These are phyloP conservation scores for Erythrocebus patas DNA, from an alignment of 2,113 vertebrate genomes.

Conservation along the genomic window DNA sequence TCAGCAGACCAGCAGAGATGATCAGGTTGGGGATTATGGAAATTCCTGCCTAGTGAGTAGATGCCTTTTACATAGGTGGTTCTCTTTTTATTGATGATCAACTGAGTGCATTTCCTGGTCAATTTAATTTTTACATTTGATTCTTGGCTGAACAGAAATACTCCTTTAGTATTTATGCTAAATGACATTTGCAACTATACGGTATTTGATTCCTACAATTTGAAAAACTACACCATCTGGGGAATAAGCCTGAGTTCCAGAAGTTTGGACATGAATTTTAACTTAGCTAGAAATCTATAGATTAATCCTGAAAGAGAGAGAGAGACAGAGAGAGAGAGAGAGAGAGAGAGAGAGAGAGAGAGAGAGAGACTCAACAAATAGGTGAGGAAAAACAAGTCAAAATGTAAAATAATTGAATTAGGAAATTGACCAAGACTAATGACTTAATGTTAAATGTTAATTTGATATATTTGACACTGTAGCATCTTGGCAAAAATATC, in stretches of 20 bases:
- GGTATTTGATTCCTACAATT: background rate
- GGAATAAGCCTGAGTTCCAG: background rate
- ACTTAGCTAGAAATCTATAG: background rate
- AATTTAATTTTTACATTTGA: background rate
- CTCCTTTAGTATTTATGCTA: background rate
- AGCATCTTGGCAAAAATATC: background rate
- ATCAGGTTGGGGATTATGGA: background rate
- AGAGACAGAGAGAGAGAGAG: background rate
- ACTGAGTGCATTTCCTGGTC: background rate
- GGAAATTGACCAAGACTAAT: background rate
- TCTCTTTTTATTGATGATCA: conserved; percentile 1
- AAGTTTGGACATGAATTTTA: background rate
- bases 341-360: background rate
- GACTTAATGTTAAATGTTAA: background rate
- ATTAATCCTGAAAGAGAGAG: background rate
- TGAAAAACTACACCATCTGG: conserved; percentile 10
- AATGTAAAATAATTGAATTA: conserved; percentile 7
- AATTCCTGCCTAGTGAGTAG: background rate
- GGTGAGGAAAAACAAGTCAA: background rate
- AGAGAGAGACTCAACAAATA: background rate
- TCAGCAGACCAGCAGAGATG: background rate
- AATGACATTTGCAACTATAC: conserved; percentile 23
- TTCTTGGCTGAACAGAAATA: conserved; percentile 29
- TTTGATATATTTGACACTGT: conserved; percentile 18
- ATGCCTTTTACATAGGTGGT: background rate